phyloP scores from a whole-genome alignment of 2,888 invertebrate species.

The Macrophya alboannulata region DNA sequence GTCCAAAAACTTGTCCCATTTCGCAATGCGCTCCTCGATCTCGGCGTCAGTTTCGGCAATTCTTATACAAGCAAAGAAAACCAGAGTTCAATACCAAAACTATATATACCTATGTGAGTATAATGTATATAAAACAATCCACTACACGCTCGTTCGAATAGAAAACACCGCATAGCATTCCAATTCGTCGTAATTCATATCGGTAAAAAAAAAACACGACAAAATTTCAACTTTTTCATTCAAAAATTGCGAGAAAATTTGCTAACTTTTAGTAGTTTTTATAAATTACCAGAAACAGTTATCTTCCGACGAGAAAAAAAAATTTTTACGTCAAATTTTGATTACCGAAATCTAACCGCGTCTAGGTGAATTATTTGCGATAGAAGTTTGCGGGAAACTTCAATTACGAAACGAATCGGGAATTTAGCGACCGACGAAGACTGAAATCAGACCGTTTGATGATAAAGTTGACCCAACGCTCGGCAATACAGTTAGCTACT shows the following conservation, averaged over 20 bases:
- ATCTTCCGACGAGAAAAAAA: not conserved
- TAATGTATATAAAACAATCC: too few relatives aligned
- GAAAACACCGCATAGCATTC: not conserved
- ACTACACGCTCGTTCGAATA: not conserved
- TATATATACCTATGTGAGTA: not conserved
- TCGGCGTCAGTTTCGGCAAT: slow-evolving; percentile 96
- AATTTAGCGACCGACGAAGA: not conserved
- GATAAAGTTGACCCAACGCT: not conserved
- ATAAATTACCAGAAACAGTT: not conserved
- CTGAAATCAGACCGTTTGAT: not conserved
- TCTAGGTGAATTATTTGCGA: not conserved
- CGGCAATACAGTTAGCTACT: not conserved
- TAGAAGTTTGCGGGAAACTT: not conserved
- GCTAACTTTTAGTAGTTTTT: not conserved
- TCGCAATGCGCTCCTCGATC: slow-evolving; percentile 89
- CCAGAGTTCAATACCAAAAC: slow-evolving; percentile 6
- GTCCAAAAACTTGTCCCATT: slow-evolving; percentile 94
- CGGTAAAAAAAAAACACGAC: not conserved
- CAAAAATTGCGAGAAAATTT: not conserved
- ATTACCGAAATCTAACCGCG: not conserved
- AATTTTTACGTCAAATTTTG: not conserved
- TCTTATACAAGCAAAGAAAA: slow-evolving; percentile 78
- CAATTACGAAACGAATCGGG: not conserved
- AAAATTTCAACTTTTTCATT: not conserved
- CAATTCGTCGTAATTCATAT: not conserved